Evolutionary conservation across 2,888 invertebrate genomes (phyloP), one percentile per base, ranked within the genome.

Genomic region (Incurvaria masculella): DNA sequence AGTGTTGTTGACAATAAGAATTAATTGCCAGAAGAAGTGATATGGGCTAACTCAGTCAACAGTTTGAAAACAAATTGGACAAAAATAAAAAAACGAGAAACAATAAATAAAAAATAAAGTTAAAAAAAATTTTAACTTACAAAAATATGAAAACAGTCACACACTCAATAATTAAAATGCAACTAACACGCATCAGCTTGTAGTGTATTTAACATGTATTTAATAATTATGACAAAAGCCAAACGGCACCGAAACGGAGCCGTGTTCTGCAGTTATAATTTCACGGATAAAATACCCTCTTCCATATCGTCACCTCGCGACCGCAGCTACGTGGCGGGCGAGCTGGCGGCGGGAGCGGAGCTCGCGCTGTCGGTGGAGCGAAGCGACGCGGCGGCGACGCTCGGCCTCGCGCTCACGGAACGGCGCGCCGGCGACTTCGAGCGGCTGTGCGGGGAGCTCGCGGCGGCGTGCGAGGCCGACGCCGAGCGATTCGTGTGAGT

Each of bases 271-370:
- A 0, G 53, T 49, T 3, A 61, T 59, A 43, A 38, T 4, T 38
- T 23, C 21, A 6, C 46, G 47, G 5, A 21, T 43, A 44, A 2
- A 44, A 16, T 43, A 10, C 8, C 20, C 6, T 45, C 6, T 21
- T 21, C 10, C 5, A 46, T 6, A 20, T 8, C 19, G 14, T 14
- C 14, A n/a, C n/a, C 3, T 43, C 42, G 46, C 6, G 40, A 39
- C 45, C 39, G 8, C 61, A 75, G 75, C 3, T 74, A 61, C 44
- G 23, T 73, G 0, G 40, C 71, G 0, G 68, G 68, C 2, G 55
- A 60, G 0, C 53, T 73, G 0, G 21, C 59, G 0, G 41, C 61
- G 0, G 69, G 66, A 3, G 68, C 64, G 2, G 18, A 49, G 0
- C 56, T 63, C 1, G 33, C 69, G 0, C 50, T 69, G 1, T 63